Evolutionary conservation across 2,113 vertebrate species (phyloP), one percentile per base, ranked within the genome.

Genomic region (Nycticryphes semicollaris): DNA sequence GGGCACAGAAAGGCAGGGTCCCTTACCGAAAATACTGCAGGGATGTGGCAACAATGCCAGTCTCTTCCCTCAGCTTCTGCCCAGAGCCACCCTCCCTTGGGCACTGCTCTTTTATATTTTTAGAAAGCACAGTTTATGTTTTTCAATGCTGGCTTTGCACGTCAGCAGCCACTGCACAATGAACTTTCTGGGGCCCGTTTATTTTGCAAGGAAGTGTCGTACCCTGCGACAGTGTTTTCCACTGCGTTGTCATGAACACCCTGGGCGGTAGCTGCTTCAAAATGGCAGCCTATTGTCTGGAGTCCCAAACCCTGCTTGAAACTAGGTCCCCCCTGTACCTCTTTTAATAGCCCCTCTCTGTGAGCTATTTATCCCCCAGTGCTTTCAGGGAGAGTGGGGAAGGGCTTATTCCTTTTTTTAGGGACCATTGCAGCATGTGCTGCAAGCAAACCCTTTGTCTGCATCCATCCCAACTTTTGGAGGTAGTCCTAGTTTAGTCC

Each of bases 101-200:
- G 59, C 53, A 10, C 59, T 24, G 57, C 47, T 75, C 37, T 80
- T 56, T 72, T 73, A 27, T 78, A 77, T 84, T 95, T 95, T 95
- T 86, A 90, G 92, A 83, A 79, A 69, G 70, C 81, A n/a, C 12
- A 21, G 72, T 84, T 89, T 39, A n/a, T 87, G 41, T 70, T 91
- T 89, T 82, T 89, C 87, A 84, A 43, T 0, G 2, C 68, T 64
- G 20, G 45, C 69, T 69, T 43, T 90, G 81, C 78, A 74, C 1
- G 2, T 74, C 94, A 91, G 87, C 78, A 87, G 67, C 82, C 39
- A 2, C 94, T 31, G 64, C 93, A 91, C 87, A 96, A 63, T 27
- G 90, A 85, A 47, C 72, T 83, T 87, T 88, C 75, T 14, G 50
- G 60, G 84, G 37, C 87, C 83, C 2, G 2, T 39, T 76, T 41